phyloP scores from a whole-genome alignment of 2,113 vertebrate genomes.

The Phalacrocorax pelagicus region DNA sequence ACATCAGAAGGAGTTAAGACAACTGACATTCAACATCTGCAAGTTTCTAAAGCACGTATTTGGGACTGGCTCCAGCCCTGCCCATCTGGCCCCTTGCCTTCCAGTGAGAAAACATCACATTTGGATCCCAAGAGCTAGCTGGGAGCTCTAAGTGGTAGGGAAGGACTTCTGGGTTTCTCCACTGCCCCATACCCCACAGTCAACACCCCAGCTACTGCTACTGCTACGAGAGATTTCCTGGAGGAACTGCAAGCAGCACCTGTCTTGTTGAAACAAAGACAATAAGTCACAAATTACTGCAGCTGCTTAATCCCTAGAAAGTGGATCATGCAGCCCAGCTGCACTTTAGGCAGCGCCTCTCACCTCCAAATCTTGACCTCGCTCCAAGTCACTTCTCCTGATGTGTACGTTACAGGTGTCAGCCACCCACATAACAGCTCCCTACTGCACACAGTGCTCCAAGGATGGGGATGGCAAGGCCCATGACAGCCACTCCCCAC shows the following conservation, averaged over 20 bases:
- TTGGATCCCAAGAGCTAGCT: not conserved
- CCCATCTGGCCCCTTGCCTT: not conserved
- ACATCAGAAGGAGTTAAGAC: not conserved
- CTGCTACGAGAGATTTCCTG: not conserved
- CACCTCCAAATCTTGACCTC: not conserved
- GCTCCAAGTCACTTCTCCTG: not conserved
- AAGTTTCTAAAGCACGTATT: not conserved
- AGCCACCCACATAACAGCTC: not conserved
- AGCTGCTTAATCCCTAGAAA: not conserved
- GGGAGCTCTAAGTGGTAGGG: not conserved
- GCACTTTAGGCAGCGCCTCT: not conserved
- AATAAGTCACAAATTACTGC: not conserved
- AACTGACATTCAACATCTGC: not conserved
- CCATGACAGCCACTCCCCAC: not conserved
- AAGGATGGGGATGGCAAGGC: not conserved
- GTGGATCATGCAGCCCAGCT: not conserved
- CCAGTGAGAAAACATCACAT: not conserved
- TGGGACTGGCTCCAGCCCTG: not conserved
- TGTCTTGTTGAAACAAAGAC: not conserved
- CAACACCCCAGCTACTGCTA: not conserved
- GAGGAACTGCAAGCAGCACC: not conserved
- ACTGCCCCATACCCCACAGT: not conserved
- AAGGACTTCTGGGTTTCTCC: not conserved
- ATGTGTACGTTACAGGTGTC: not conserved
- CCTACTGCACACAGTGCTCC: fast-evolving